A percentile compares a stretch with the other conserved stretches of the same genome.
Evolutionary conservation across 2,113 vertebrate species (phyloP).

Genomic region (Nibea albiflora): DNA sequence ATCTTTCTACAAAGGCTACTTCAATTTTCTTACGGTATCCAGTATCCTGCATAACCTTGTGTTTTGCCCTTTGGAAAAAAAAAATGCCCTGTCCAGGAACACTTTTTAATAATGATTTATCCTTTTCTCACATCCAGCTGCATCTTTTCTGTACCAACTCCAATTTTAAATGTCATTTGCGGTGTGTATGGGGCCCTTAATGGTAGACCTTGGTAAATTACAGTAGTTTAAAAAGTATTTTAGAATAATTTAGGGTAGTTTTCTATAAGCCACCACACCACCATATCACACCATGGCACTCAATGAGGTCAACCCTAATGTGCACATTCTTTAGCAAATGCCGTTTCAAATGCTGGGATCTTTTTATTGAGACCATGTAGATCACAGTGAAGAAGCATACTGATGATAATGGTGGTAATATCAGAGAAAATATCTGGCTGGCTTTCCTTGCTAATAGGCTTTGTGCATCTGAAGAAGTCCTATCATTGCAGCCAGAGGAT

Average conservation of each 20-base stretch:
- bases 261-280: background rate
- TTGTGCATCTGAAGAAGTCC: slow-evolving; percentile 30
- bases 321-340: background rate
- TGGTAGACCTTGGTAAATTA: background rate
- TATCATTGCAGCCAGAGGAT: slow-evolving; percentile 28
- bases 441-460: background rate
- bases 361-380: background rate
- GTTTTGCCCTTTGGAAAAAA: slow-evolving; percentile 27
- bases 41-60: slow-evolving; percentile 14
- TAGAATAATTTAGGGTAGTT: background rate
- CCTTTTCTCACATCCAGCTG: background rate
- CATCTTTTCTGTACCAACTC: background rate
- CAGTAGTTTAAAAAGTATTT: background rate
- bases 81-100: slow-evolving; percentile 14
- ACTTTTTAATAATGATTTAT: slow-evolving; percentile 17
- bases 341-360: background rate
- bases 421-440: slow-evolving; percentile 17
- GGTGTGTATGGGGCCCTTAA: background rate
- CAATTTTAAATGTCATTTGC: slow-evolving; percentile 3
- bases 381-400: background rate
- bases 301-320: background rate
- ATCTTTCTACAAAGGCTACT: slow-evolving; percentile 36
- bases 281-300: background rate
- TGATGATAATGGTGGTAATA: slow-evolving; percentile 3
- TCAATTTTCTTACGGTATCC: slow-evolving; percentile 24